phyloP scores from a whole-genome alignment of 2,888 invertebrate genomes.

The Acanthosepion lycidas region DNA sequence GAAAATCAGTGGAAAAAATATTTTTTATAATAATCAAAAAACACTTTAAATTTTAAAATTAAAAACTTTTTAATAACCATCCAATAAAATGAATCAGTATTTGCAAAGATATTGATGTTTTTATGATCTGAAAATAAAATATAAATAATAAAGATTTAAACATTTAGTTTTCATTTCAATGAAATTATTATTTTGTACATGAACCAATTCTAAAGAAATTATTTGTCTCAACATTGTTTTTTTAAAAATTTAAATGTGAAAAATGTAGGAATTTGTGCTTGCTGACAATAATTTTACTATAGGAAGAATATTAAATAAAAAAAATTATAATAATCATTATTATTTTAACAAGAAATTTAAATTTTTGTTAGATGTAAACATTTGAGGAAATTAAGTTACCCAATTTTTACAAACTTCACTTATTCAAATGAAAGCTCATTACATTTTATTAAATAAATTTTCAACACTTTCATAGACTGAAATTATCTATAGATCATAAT shows the following conservation, averaged over 20 bases:
- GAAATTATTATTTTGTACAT: conserved; percentile 8
- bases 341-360: too few species aligned
- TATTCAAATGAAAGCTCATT: too few species aligned
- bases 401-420: too few species aligned
- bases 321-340: too few species aligned
- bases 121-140: not conserved
- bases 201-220: not conserved
- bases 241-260: not conserved
- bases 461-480: too few species aligned
- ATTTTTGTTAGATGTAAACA: too few species aligned
- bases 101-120: not conserved
- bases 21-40: not conserved
- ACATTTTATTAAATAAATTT: too few species aligned
- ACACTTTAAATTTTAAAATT: not conserved
- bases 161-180: not conserved
- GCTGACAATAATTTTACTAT: too few species aligned
- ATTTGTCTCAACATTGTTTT: not conserved
- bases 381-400: too few species aligned
- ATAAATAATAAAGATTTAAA: not conserved
- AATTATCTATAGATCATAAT: too few species aligned
- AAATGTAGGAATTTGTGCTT: not conserved
- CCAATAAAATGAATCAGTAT: not conserved
- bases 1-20: not conserved
- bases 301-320: too few species aligned
- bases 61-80: not conserved